Evolutionary conservation across 2,113 vertebrate species (phyloP).

Genomic region (Rhipidura dahli): DNA sequence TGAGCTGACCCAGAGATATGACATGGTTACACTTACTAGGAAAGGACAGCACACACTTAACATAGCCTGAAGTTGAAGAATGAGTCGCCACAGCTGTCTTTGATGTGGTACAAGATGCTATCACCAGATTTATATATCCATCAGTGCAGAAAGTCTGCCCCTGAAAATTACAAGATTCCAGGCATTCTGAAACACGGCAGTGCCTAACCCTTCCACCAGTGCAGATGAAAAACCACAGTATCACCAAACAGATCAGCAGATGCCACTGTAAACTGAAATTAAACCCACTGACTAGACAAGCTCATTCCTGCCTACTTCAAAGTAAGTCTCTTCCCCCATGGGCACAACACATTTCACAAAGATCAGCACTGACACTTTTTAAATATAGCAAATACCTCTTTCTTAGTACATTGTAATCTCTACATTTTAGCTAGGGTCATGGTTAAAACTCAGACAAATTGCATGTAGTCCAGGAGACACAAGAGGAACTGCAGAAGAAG

Average conservation of each 20-base stretch:
- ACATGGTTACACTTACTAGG: background rate
- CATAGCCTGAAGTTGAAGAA: background rate
- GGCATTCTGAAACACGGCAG: background rate
- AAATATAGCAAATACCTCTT: slow-evolving; percentile 50
- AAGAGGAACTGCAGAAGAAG: background rate
- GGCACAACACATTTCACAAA: slow-evolving; percentile 50
- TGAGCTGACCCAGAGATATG: background rate
- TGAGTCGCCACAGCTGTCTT: background rate
- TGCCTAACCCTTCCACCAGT: background rate
- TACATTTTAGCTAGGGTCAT: background rate
- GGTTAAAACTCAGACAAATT: background rate
- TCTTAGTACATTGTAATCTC: background rate
- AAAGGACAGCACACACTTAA: background rate
- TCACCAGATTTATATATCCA: slow-evolving; percentile 34
- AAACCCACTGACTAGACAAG: slow-evolving; percentile 40
- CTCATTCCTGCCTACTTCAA: slow-evolving; percentile 59
- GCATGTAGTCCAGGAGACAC: background rate
- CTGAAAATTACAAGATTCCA: slow-evolving; percentile 40
- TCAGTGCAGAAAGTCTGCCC: background rate
- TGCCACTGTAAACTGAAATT: slow-evolving; percentile 58
- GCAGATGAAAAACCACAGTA: slow-evolving; percentile 23
- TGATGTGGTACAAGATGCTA: slow-evolving; percentile 40
- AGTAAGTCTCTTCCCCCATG: slow-evolving; percentile 30
- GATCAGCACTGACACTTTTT: slow-evolving; percentile 6
- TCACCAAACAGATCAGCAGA: slow-evolving; percentile 40